These are phyloP conservation scores for Pterostichus niger DNA, from an alignment of 2,888 invertebrate species.

Conservation along the genomic window DNA sequence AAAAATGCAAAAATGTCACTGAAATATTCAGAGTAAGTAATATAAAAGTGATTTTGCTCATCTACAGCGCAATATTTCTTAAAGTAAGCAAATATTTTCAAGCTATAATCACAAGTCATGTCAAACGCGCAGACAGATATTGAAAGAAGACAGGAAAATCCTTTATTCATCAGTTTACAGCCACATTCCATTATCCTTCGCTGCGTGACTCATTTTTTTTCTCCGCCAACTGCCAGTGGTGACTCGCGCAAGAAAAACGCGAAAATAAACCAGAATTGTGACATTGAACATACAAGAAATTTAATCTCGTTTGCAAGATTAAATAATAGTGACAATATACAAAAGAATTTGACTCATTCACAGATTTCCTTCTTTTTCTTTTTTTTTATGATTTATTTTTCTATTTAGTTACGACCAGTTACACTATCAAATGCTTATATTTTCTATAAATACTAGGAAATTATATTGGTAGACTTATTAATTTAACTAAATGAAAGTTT, in stretches of 20 bases:
- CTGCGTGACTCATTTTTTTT: slow-evolving; percentile 49
- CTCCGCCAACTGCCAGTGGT: slow-evolving; percentile 6
- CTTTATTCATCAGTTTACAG: slow-evolving; percentile 60
- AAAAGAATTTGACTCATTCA: not conserved
- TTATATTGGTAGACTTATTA: too few species aligned
- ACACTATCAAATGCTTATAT: too few species aligned
- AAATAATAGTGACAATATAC: too few species aligned
- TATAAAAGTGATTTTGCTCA: slow-evolving; percentile 3
- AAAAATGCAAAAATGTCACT: slow-evolving; percentile 29
- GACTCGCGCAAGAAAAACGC: slow-evolving; percentile 13
- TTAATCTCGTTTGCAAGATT: not conserved
- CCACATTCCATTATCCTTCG: slow-evolving; percentile 44
- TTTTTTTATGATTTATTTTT: too few species aligned
- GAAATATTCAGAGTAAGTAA: slow-evolving; percentile 12
- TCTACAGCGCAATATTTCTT: not conserved
- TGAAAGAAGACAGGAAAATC: slow-evolving; percentile 52
- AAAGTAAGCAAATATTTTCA: slow-evolving; percentile 27
- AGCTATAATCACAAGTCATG: slow-evolving; percentile 36
- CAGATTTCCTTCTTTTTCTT: not conserved
- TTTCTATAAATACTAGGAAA: too few species aligned
- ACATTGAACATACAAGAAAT: slow-evolving; percentile 9
- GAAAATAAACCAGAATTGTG: slow-evolving; percentile 23
- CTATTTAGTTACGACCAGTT: too few species aligned
- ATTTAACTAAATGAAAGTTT: too few species aligned
- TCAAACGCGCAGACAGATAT: slow-evolving; percentile 48